A percentile compares a stretch with the other conserved stretches of the same genome.
phyloP scores from a whole-genome alignment of 2,113 vertebrate species.

The Aptenodytes forsteri region DNA sequence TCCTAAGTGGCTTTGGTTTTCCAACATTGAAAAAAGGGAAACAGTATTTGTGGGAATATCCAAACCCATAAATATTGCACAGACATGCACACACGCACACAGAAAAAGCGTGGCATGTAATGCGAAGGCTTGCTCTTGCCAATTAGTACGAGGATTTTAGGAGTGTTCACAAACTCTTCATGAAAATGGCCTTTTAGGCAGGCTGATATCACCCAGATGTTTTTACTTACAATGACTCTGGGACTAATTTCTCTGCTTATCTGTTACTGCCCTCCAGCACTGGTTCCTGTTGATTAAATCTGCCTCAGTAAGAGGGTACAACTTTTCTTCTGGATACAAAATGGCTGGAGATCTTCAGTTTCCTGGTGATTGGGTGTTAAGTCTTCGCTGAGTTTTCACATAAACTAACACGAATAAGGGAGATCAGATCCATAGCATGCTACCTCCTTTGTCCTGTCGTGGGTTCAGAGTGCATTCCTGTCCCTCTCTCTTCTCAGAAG shows the following conservation, averaged over 20 bases:
- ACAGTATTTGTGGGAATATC: neutral
- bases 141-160: neutral
- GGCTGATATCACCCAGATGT: conserved; percentile 41
- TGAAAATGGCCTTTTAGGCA: neutral
- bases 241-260: conserved; percentile 53
- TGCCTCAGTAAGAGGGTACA: neutral
- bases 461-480: neutral
- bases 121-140: neutral
- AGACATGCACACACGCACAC: accelerated
- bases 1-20: neutral
- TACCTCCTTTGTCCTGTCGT: neutral
- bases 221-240: conserved; percentile 50
- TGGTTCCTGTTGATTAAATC: conserved; percentile 65
- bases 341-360: neutral
- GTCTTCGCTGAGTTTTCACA: neutral
- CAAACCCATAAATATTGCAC: neutral
- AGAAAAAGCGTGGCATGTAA: neutral
- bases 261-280: conserved; percentile 45
- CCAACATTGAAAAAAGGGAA: neutral
- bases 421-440: neutral
- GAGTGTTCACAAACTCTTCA: neutral
- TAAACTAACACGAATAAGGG: neutral
- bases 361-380: neutral
- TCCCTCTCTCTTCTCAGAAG: neutral
- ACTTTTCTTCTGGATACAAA: neutral